A percentile compares a stretch with the other conserved stretches of the same genome.
These are phyloP conservation scores for Peucedramus taeniatus DNA, from an alignment of 2,113 vertebrate species.

Conservation along the genomic window DNA sequence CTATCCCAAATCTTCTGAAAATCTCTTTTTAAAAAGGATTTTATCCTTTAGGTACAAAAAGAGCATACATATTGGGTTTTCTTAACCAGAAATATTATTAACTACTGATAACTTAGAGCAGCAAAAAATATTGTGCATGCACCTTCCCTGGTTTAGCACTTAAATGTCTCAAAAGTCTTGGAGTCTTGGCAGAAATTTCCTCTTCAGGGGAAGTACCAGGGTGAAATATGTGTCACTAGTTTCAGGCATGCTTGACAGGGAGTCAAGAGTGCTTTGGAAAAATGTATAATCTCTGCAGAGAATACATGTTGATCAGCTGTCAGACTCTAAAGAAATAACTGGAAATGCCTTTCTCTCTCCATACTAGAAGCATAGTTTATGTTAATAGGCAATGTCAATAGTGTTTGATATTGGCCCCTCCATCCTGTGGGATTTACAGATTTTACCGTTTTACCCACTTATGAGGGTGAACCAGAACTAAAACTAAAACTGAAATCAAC, in stretches of 20 bases:
- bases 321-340: not conserved
- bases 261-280: not conserved
- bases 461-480: not conserved
- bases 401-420: not conserved
- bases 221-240: not conserved
- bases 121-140: not conserved
- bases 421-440: not conserved
- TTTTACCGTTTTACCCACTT: not conserved
- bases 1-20: not conserved
- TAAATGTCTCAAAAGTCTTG: not conserved
- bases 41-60: not conserved
- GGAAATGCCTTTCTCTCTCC: not conserved
- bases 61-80: accelerated
- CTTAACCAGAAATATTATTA: not conserved
- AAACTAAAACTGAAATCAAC: not conserved
- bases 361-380: not conserved
- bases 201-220: not conserved
- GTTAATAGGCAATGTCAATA: not conserved
- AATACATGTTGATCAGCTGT: not conserved
- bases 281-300: not conserved
- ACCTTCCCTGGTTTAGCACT: not conserved
- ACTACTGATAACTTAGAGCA: not conserved
- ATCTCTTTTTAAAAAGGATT: not conserved
- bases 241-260: not conserved
- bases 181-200: not conserved